Evolutionary conservation across 1,140 invertebrate genomes (phyloP), one percentile per base, ranked within the genome.

Genomic region (Zaprionus davidi): DNA sequence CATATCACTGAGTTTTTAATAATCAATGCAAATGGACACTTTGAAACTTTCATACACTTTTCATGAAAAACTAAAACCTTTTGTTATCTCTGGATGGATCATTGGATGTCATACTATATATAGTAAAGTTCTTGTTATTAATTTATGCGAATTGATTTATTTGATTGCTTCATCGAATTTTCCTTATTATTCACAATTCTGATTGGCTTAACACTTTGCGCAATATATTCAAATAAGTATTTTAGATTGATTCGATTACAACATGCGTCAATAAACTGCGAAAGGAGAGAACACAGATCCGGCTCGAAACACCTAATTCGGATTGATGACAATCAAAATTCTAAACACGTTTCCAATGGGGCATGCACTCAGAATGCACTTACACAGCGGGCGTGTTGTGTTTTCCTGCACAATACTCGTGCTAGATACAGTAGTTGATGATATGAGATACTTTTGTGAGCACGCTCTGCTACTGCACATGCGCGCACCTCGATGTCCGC

Each of bases 401-500:
- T 46, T 59, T 60, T 65, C 59, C 69, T 76, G 53, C 38, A 44
- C 12, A 56, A 56, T 31, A 31, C 53, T 28, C 6, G 13, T 11
- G 2, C 28, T 31, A 22, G 11, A 38, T 28, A 20, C 4, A 67
- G 24, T 22, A 15, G 31, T 9, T 6, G 31, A 49, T 41, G 34
- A 2, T 11, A 22, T 24, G 13, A 56, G 49, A 38, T 65, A 60
- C 28, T 49, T 68, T 65, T 58, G 7, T 38, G 46, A 58, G 56
- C 60, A 56, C 69, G 60, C 34, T 53, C 13, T 36, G 75, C 63
- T 38, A 66, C 69, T 71, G 85, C 78, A 78, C 84, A 90, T 84
- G 84, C 84, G 85, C 75, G 85, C 85, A 66, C 85, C 69, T 57
- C 84, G 85, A 80, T 74, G 81, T 90, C 64, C 84, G 75, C 41